Conservation (phyloP, 2,113 vertebrate species). For the Lamprologus lemairii region DNA sequence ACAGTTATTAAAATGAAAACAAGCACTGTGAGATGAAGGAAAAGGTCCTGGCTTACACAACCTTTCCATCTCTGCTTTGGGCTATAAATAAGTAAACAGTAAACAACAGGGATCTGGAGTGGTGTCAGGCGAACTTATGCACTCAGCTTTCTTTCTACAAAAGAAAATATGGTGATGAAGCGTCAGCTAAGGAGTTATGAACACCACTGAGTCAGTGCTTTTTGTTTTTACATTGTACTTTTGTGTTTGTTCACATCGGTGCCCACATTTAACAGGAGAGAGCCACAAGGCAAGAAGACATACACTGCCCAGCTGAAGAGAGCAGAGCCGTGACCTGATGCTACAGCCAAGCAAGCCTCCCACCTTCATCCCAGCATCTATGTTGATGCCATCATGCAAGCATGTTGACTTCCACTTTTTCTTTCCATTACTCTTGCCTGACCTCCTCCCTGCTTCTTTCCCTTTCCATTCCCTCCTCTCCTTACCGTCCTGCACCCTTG, state of each 20-base stretch:
- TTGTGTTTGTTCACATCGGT: neutral
- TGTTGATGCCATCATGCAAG: neutral
- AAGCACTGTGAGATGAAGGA: neutral
- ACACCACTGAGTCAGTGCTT: neutral
- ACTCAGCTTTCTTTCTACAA: slow-evolving; percentile 6
- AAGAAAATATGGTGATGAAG: slow-evolving; percentile 14
- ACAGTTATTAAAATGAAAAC: slow-evolving; percentile 11
- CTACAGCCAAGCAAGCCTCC: neutral
- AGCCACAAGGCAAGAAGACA: neutral
- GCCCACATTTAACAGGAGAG: neutral
- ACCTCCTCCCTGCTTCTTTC: neutral
- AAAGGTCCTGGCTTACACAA: slow-evolving; percentile 5
- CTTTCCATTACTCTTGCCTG: neutral
- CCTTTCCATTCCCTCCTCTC: neutral
- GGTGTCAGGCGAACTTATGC: slow-evolving; percentile 13
- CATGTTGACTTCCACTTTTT: neutral
- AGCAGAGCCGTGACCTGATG: neutral
- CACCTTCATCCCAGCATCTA: neutral
- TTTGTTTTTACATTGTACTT: neutral
- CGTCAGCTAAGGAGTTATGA: neutral
- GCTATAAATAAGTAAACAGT: slow-evolving; percentile 44
- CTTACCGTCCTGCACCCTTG: neutral
- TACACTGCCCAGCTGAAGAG: neutral
- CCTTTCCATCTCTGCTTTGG: slow-evolving; percentile 10
- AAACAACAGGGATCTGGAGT: slow-evolving; percentile 15